Evolutionary conservation across 2,888 invertebrate species (phyloP).

Genomic region (Agrotis puta): DNA sequence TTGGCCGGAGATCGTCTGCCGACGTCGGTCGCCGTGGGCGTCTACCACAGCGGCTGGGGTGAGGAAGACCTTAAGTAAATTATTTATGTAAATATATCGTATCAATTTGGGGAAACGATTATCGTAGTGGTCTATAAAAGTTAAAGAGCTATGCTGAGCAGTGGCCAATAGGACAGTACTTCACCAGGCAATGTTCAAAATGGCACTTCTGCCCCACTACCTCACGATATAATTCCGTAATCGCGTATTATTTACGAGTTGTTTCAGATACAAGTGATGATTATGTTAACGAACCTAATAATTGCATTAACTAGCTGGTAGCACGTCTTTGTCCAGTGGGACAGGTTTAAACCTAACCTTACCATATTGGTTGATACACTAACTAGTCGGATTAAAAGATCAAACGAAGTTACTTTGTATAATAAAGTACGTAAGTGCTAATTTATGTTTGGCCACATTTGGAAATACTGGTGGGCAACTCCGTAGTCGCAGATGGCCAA

Average conservation of each 20-base stretch:
- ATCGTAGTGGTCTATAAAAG: too few species aligned
- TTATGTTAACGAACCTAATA: slow-evolving; percentile 67
- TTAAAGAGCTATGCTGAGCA: background rate
- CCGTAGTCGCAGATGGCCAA: background rate
- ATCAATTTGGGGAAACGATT: too few species aligned
- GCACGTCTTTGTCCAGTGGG: slow-evolving; percentile 32
- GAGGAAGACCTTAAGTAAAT: too few species aligned
- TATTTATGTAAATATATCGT: too few species aligned
- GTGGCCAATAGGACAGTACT: background rate
- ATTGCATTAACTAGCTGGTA: slow-evolving; percentile 46
- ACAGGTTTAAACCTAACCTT: slow-evolving; percentile 24
- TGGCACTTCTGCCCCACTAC: slow-evolving; percentile 28
- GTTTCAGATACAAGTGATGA: slow-evolving; percentile 62
- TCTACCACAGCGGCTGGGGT: too few species aligned
- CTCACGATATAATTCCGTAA: slow-evolving; percentile 68
- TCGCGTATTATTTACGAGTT: slow-evolving; percentile 83
- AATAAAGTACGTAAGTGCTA: background rate
- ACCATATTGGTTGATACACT: slow-evolving; percentile 24
- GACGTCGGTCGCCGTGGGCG: too few species aligned
- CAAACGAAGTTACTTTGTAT: background rate
- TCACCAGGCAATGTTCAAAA: background rate
- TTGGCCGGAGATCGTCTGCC: too few species aligned
- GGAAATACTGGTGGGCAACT: background rate
- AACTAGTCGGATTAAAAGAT: slow-evolving; percentile 16
- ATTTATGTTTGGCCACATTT: slow-evolving; percentile 5